Evolutionary conservation across 2,888 invertebrate species (phyloP).

Genomic region (Scaeva pyrastri): DNA sequence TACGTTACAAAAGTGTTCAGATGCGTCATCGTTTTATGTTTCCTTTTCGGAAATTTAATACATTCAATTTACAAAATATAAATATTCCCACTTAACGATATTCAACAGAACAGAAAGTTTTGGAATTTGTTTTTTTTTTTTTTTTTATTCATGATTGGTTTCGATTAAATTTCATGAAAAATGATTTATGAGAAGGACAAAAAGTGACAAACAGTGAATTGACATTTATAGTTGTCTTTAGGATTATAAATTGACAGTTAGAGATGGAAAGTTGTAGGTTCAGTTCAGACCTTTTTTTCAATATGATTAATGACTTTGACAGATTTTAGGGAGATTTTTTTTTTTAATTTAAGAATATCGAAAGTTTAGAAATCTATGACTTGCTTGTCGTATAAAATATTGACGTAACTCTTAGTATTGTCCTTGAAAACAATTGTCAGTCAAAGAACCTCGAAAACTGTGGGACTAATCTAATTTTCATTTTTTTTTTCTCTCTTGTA

Average conservation of each 20-base stretch:
- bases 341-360: too few species aligned
- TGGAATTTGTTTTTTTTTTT: too few species aligned
- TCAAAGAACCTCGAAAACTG: too few species aligned
- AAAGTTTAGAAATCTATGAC: too few species aligned
- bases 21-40: constrained; percentile 23
- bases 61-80: constrained; percentile 20
- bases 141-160: neutral
- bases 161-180: constrained; percentile 16
- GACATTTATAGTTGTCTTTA: constrained; percentile 10
- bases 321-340: neutral
- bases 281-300: neutral
- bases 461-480: too few species aligned
- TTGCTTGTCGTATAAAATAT: too few species aligned
- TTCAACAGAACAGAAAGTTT: constrained; percentile 17
- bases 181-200: constrained; percentile 27
- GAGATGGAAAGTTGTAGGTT: neutral
- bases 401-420: too few species aligned
- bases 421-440: too few species aligned
- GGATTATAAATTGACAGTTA: neutral
- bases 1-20: neutral
- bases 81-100: neutral
- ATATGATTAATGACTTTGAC: constrained; percentile 2
- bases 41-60: constrained; percentile 37
- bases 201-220: neutral
- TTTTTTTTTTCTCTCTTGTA: too few species aligned